Conservation (phyloP, 2,888 invertebrate species). For the Andrena fulva region DNA sequence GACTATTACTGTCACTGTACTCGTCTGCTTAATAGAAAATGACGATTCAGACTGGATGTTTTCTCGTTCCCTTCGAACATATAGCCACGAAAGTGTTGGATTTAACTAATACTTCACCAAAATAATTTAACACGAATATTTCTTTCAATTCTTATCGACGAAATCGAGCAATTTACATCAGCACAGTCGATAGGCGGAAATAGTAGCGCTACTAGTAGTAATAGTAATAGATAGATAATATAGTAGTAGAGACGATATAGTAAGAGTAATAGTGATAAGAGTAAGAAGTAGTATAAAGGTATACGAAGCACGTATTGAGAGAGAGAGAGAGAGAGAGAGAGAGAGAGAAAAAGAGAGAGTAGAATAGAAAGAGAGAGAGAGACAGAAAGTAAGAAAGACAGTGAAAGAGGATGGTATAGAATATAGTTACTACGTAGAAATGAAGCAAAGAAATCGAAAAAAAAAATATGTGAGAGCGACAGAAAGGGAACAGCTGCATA, state of each 20-base stretch:
- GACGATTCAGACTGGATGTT: too few relatives aligned
- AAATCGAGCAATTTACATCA: slow-evolving; percentile 35
- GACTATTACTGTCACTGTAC: neutral
- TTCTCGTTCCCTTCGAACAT: neutral
- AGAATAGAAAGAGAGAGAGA: slow-evolving; percentile 37
- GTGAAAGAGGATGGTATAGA: slow-evolving; percentile 9
- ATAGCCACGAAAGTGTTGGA: neutral
- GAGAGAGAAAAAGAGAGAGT: slow-evolving; percentile 49
- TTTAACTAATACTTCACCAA: neutral
- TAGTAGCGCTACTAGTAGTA: slow-evolving; percentile 57
- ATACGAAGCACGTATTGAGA: slow-evolving; percentile 58
- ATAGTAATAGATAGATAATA: slow-evolving; percentile 58
- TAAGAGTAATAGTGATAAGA: slow-evolving; percentile 63
- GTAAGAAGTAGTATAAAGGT: slow-evolving; percentile 59
- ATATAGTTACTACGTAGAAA: slow-evolving; percentile 27
- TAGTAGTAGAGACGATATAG: slow-evolving; percentile 65
- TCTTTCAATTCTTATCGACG: neutral
- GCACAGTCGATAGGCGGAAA: slow-evolving; percentile 39
- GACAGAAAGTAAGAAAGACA: slow-evolving; percentile 26
- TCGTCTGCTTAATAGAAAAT: neutral
- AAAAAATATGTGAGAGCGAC: slow-evolving; percentile 9
- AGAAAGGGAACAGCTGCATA: slow-evolving; percentile 35
- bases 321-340: slow-evolving; percentile 50
- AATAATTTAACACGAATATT: neutral
- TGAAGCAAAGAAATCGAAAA: slow-evolving; percentile 24